phyloP scores from a whole-genome alignment of 2,797 vertebrate species.

The Cynodonichthys magdalenae region DNA sequence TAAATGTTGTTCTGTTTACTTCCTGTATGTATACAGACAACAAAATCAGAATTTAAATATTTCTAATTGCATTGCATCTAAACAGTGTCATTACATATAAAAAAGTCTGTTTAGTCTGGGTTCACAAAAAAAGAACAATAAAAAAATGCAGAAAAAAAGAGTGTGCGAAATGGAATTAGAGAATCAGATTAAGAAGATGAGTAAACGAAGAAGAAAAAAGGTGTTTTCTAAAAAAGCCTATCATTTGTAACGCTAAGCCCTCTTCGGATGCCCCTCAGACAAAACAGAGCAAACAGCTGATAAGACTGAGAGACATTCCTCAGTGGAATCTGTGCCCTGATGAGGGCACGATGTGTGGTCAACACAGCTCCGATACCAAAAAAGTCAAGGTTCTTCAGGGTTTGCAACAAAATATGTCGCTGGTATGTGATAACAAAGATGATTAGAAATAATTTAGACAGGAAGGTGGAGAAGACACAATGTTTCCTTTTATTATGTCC shows the following conservation, averaged over 20 bases:
- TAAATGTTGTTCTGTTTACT: too few relatives aligned
- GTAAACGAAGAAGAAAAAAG: slow-evolving; percentile 28
- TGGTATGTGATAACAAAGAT: slow-evolving; percentile 4
- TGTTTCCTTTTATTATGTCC: neutral
- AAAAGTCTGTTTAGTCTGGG: neutral
- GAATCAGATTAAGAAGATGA: slow-evolving; percentile 15
- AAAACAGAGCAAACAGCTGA: slow-evolving; percentile 78
- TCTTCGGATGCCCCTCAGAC: slow-evolving; percentile 73
- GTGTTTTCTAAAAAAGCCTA: slow-evolving; percentile 64
- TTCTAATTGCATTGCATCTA: too few relatives aligned
- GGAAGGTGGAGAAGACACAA: neutral
- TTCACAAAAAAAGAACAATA: neutral
- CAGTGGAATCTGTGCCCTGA: slow-evolving; percentile 56
- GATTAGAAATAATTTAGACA: neutral
- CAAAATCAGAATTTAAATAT: too few relatives aligned
- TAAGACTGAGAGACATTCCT: slow-evolving; percentile 78
- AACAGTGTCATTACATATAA: neutral
- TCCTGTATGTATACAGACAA: too few relatives aligned
- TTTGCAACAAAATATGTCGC: slow-evolving; percentile 19
- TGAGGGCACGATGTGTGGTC: slow-evolving; percentile 70
- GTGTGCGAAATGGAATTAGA: neutral
- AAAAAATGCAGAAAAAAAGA: neutral
- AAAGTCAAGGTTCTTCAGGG: slow-evolving; percentile 11
- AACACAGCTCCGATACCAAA: slow-evolving; percentile 45
- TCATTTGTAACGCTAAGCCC: slow-evolving; percentile 60